Evolutionary conservation across 92 coral and sea anemone species (phyloP).

Genomic region (Zoanthus gigantus): DNA sequence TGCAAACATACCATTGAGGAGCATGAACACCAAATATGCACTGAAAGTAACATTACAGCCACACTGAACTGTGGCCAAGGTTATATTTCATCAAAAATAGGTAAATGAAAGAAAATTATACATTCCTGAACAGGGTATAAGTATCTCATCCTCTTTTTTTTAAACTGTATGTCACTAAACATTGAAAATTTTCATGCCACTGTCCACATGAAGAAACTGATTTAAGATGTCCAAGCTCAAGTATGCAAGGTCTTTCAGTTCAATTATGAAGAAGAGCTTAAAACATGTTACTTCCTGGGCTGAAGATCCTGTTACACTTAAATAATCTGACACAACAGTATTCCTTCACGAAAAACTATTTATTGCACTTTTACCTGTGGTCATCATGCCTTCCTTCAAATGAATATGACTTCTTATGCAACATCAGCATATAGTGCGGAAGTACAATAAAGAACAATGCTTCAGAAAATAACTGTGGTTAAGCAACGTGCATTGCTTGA

Average conservation of each 20-base stretch:
- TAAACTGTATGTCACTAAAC: slow-evolving; percentile 68
- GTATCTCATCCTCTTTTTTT: slow-evolving; percentile 4
- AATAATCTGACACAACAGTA: no score
- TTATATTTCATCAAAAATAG: slow-evolving; percentile 51
- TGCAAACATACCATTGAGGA: no score
- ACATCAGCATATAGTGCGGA: no score
- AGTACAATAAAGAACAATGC: no score
- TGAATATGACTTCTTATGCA: no score
- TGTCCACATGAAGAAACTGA: slow-evolving; percentile 43
- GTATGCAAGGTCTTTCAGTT: slow-evolving; percentile 39
- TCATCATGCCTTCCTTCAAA: no score
- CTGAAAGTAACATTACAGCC: neutral
- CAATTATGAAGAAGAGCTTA: slow-evolving; percentile 42
- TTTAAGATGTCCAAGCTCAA: slow-evolving; percentile 19
- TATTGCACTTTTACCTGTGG: no score
- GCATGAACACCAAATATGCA: neutral
- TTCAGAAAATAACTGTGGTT: no score
- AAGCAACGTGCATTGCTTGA: no score
- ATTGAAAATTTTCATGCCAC: slow-evolving; percentile 53
- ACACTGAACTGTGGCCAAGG: slow-evolving; percentile 60
- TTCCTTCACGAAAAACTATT: no score
- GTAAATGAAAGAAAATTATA: slow-evolving; percentile 39
- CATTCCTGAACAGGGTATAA: slow-evolving; percentile 23
- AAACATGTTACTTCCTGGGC: slow-evolving; percentile 51
- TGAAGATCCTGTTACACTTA: slow-evolving; percentile 56